Percentiles rank a stretch among this genome's conserved stretches.
Conservation (phyloP, 2,113 vertebrate species). For the Menidia beryllina region DNA sequence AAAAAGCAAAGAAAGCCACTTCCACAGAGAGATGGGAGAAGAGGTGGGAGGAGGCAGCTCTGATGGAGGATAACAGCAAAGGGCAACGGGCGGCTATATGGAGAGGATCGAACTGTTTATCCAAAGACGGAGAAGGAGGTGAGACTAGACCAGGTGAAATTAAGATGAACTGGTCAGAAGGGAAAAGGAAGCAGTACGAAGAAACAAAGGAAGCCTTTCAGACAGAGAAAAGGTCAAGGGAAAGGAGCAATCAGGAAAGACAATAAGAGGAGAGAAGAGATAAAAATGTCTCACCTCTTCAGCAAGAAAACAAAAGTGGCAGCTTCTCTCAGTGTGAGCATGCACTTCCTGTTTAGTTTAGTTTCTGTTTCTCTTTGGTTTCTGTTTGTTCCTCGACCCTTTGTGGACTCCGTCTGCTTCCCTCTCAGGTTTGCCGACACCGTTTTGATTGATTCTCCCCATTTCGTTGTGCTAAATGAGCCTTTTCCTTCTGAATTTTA, state of each 20-base stretch:
- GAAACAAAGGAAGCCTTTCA: too few relatives aligned
- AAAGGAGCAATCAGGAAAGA: neutral
- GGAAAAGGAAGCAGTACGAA: neutral
- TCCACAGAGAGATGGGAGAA: neutral
- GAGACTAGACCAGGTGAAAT: neutral
- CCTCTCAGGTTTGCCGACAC: neutral
- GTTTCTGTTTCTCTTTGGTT: too few relatives aligned
- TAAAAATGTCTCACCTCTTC: too few relatives aligned
- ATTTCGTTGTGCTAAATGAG: too few relatives aligned
- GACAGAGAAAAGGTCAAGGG: neutral
- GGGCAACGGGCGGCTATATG: conserved; percentile 9
- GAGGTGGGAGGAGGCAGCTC: neutral
- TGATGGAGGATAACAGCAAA: conserved; percentile 22
- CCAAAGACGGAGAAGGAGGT: neutral
- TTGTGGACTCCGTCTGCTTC: neutral
- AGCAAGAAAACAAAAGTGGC: too few relatives aligned
- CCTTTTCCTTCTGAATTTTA: too few relatives aligned
- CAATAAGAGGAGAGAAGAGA: neutral
- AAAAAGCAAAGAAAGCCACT: neutral
- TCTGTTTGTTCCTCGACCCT: neutral
- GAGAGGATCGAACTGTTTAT: neutral
- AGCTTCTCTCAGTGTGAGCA: too few relatives aligned
- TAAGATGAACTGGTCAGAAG: neutral
- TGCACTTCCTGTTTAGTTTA: too few relatives aligned
- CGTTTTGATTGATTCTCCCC: too few relatives aligned